phyloP scores from a whole-genome alignment of 2,113 vertebrate species.

The Paradoxurus hermaphroditus region DNA sequence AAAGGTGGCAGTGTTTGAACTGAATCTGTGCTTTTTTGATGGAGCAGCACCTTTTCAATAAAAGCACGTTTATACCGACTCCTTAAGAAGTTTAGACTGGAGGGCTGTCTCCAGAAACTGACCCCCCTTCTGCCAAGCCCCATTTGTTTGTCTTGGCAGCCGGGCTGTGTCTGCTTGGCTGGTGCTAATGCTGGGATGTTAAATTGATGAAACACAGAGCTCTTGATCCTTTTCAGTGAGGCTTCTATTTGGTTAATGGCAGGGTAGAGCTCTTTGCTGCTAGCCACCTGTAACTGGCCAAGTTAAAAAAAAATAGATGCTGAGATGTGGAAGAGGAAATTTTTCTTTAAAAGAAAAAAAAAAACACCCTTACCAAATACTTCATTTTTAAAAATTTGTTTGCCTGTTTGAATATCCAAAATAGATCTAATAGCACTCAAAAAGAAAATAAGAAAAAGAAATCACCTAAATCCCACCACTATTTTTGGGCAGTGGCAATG shows the following conservation, averaged over 20 bases:
- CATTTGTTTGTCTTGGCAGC: slow-evolving; percentile 95
- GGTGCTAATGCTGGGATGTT: slow-evolving; percentile 87
- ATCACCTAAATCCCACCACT: background rate
- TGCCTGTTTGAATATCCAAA: slow-evolving; percentile 36
- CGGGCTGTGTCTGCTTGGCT: slow-evolving; percentile 90
- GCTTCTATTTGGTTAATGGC: slow-evolving; percentile 84
- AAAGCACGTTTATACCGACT: slow-evolving; percentile 89
- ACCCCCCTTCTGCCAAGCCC: slow-evolving; percentile 86
- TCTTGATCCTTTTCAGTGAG: slow-evolving; percentile 89
- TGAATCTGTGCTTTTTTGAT: slow-evolving; percentile 85
- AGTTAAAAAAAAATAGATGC: slow-evolving; percentile 19
- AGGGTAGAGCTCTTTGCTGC: slow-evolving; percentile 72
- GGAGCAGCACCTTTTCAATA: slow-evolving; percentile 85
- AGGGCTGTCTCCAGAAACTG: slow-evolving; percentile 90
- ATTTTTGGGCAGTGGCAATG: background rate
- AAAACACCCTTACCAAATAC: background rate
- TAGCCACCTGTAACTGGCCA: slow-evolving; percentile 88
- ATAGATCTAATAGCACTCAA: background rate
- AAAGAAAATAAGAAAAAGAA: background rate
- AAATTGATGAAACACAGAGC: slow-evolving; percentile 92
- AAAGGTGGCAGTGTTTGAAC: slow-evolving; percentile 94
- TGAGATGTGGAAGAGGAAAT: slow-evolving; percentile 50
- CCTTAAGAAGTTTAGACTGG: slow-evolving; percentile 94
- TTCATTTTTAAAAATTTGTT: slow-evolving; percentile 24
- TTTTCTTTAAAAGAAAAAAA: slow-evolving; percentile 47